Percentiles rank a stretch among this genome's conserved stretches.
Evolutionary conservation across 2,797 vertebrate genomes (phyloP).

Genomic region (Melanotaenia boesemani): DNA sequence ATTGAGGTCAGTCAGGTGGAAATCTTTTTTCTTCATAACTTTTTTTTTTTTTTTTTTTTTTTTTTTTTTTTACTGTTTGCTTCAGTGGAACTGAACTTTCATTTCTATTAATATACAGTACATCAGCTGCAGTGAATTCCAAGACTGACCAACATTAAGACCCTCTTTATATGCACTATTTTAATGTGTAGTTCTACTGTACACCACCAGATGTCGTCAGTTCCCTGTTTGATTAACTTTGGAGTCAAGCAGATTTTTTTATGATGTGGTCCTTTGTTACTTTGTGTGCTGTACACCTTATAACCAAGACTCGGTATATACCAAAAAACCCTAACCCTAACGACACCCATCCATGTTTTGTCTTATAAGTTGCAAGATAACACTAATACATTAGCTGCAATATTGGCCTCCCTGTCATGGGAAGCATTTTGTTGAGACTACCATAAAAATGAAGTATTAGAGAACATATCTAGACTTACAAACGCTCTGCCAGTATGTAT

Average conservation of each 20-base stretch:
- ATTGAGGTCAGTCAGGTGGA: too few relatives aligned
- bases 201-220: slow-evolving; percentile 32
- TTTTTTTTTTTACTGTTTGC: neutral
- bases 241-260: neutral
- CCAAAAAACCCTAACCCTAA: slow-evolving; percentile 3
- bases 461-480: neutral
- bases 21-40: too few relatives aligned
- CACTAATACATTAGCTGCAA: neutral
- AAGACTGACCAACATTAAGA: neutral
- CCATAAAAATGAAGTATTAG: neutral
- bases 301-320: neutral
- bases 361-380: neutral
- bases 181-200: neutral
- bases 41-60: too few relatives aligned
- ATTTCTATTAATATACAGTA: neutral
- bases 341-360: neutral
- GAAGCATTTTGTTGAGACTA: slow-evolving; percentile 4
- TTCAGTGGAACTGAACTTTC: neutral
- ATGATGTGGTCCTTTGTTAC: slow-evolving; percentile 21
- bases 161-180: neutral
- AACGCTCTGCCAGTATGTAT: neutral
- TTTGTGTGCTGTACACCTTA: slow-evolving; percentile 7
- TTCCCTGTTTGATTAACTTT: slow-evolving; percentile 3
- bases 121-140: neutral
- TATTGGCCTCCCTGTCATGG: neutral